A percentile compares a stretch with the other conserved stretches of the same genome.
phyloP scores from a whole-genome alignment of 35 echinoderm and acorn worm species.

The Heliocidaris erythrogramma region DNA sequence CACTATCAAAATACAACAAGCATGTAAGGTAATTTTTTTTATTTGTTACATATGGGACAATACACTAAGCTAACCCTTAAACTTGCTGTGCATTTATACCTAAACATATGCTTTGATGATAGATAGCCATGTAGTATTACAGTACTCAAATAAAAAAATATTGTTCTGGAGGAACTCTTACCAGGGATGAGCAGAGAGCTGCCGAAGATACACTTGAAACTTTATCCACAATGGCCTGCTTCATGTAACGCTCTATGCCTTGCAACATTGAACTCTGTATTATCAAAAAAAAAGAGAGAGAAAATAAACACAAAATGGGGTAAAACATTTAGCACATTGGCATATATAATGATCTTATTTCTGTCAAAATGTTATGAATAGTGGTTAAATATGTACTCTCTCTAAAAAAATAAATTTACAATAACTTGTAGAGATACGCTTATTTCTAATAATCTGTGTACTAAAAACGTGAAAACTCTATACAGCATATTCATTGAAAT shows the following conservation, averaged over 20 bases:
- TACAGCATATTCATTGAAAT: too few species aligned
- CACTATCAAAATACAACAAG: neutral
- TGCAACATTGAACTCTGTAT: slow-evolving; percentile 95
- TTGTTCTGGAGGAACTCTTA: slow-evolving; percentile 46
- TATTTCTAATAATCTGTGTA: too few species aligned
- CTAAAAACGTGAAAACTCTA: too few species aligned
- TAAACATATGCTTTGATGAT: too few species aligned
- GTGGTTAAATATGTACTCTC: too few species aligned
- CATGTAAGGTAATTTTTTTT: neutral
- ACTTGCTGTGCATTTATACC: too few species aligned
- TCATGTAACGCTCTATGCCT: slow-evolving; percentile 97
- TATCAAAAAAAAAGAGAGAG: neutral
- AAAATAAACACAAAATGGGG: neutral
- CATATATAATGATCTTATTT: too few species aligned
- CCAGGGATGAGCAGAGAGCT: slow-evolving; percentile 91
- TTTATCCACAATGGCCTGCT: slow-evolving; percentile 99
- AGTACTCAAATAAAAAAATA: neutral
- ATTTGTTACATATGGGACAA: neutral
- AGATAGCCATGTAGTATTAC: too few species aligned
- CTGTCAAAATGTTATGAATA: too few species aligned
- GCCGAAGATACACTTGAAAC: slow-evolving; percentile 93
- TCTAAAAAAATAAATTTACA: too few species aligned
- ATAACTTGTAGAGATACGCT: too few species aligned
- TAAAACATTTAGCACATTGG: neutral
- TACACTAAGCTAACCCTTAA: neutral